These are phyloP conservation scores for Nymphalis c-album DNA, from an alignment of 2,888 invertebrate genomes.

Conservation along the genomic window DNA sequence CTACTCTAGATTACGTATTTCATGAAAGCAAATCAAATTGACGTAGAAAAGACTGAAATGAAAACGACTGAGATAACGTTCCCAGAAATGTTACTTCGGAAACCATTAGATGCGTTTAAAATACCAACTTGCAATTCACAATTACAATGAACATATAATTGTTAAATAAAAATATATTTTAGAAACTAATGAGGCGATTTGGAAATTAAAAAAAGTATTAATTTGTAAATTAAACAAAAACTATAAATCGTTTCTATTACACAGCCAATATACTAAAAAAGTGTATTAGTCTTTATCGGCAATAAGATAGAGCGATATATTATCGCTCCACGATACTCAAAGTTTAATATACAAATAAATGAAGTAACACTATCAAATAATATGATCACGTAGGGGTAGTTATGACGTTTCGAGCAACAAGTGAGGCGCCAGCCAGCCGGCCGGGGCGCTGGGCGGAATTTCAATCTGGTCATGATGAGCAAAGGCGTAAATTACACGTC, in stretches of 20 bases:
- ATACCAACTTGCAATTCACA: not conserved
- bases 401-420: constrained; percentile 77
- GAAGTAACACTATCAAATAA: constrained; percentile 59
- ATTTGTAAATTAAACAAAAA: too few species aligned
- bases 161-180: not conserved
- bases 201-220: not conserved
- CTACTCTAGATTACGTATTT: constrained; percentile 20
- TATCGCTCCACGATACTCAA: constrained; percentile 21
- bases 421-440: constrained; percentile 68
- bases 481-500: constrained; percentile 72
- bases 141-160: not conserved
- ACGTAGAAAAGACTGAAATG: constrained; percentile 24
- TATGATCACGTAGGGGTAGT: constrained; percentile 67
- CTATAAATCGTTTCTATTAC: not conserved
- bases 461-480: constrained; percentile 76
- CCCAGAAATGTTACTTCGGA: not conserved
- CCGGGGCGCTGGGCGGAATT: constrained; percentile 68
- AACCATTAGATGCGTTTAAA: constrained; percentile 8
- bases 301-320: constrained; percentile 29
- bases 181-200: too few species aligned
- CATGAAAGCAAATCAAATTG: constrained; percentile 30
- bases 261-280: constrained; percentile 6
- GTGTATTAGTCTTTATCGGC: constrained; percentile 15
- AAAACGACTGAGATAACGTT: constrained; percentile 19
- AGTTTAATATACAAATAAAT: constrained; percentile 46